These are phyloP conservation scores for Darevskia mixta DNA, from an alignment of 2,797 vertebrate genomes.

Conservation along the genomic window DNA sequence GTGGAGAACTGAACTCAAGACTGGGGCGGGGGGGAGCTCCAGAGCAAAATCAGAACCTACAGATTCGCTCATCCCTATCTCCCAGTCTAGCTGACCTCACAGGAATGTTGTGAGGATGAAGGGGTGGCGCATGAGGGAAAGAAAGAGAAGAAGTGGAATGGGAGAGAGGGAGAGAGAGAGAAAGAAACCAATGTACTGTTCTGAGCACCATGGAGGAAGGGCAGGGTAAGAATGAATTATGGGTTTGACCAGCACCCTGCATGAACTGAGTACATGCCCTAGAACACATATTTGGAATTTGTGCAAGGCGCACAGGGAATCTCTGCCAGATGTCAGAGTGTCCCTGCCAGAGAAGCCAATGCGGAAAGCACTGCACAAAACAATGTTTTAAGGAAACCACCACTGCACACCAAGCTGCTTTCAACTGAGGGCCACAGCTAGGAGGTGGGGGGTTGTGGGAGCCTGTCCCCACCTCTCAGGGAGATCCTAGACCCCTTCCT, in stretches of 20 bases:
- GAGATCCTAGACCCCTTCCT: background rate
- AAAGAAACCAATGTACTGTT: background rate
- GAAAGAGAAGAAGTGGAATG: too few species aligned
- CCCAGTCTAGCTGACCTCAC: background rate
- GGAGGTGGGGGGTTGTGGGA: too few species aligned
- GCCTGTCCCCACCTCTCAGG: background rate
- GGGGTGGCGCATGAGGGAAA: too few species aligned
- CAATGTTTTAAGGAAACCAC: background rate
- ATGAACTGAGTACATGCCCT: background rate
- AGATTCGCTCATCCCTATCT: too few species aligned
- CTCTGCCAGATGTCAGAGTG: constrained; percentile 10
- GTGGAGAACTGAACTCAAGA: too few species aligned
- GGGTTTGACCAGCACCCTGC: background rate
- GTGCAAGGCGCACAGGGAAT: background rate
- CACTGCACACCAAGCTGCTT: background rate
- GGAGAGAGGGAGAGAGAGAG: background rate
- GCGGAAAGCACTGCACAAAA: background rate
- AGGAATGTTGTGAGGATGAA: background rate
- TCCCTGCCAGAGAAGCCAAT: constrained; percentile 5
- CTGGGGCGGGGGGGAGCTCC: too few species aligned
- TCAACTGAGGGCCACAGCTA: background rate
- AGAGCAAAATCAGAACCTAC: too few species aligned
- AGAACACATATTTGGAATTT: background rate
- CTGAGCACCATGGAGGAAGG: background rate
- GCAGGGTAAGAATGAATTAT: background rate